A percentile compares a stretch with the other conserved stretches of the same genome.
These are phyloP conservation scores for Okapia johnstoni DNA, from an alignment of 2,113 vertebrate species.

Conservation along the genomic window DNA sequence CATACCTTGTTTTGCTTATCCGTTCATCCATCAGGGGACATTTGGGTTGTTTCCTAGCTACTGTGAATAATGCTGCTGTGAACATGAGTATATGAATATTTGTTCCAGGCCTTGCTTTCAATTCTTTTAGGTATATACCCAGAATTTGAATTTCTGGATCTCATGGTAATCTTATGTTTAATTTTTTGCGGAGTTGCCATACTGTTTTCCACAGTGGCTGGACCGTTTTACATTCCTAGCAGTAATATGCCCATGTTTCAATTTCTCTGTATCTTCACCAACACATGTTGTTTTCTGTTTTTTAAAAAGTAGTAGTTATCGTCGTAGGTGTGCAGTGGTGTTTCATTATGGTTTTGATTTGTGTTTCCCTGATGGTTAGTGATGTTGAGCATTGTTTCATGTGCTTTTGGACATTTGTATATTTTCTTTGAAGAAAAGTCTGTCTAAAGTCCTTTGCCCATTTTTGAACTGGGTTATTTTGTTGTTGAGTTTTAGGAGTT, in stretches of 20 bases:
- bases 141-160: neutral
- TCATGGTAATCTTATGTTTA: neutral
- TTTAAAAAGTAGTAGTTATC: neutral
- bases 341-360: neutral
- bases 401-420: neutral
- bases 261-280: neutral
- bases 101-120: neutral
- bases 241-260: neutral
- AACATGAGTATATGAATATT: neutral
- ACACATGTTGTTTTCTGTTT: neutral
- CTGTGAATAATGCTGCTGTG: neutral
- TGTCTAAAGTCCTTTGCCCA: neutral
- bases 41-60: neutral
- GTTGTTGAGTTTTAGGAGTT: neutral
- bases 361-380: neutral
- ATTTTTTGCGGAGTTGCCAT: neutral
- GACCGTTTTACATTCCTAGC: neutral
- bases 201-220: neutral
- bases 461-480: neutral
- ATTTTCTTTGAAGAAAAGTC: neutral
- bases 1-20: neutral
- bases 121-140: no score
- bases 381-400: neutral
- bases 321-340: neutral
- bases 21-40: neutral